Evolutionary conservation across 53 echinoderm and acorn worm genomes (phyloP), one percentile per base, ranked within the genome.

Genomic region (Paelopatides confundens): DNA sequence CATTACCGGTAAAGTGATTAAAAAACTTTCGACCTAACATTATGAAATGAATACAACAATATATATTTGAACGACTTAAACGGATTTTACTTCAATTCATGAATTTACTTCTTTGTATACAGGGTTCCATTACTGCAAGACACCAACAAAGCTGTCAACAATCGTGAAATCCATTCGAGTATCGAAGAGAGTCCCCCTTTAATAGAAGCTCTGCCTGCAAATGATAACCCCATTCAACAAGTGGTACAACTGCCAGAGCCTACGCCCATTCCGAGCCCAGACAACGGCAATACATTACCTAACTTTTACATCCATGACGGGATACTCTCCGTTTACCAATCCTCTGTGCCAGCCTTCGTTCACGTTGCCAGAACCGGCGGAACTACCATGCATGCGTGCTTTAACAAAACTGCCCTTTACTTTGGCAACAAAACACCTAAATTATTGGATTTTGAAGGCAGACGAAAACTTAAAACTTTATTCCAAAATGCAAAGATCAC

Each of bases 381-480:
- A 11, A 53, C 53, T 46, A 53, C 79, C 13, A 79, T 79, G 79
- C 30, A 79, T 51, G 33, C 32, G 2, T 79, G 79, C 33, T 53
- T 79, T 7, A 79, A 79, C 32, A 50, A 79, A 53, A 79, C 79
- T 2, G 31, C 51, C 15, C 79, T 79, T 8, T 79, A 79, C 33
- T 79, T 79, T 33, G 79, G 51, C 4, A 79, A 79, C n/a, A 79
- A 79, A 53, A 79, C 51, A 30, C 50, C 79, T 13, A 79, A 79
- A 79, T 1, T 79, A 18, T 32, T 79, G 18, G 79, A 79, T 32
- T 4, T 3, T 2, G 79, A 79, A 28, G 79, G 79, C 12, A 26
- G 79, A 21, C 11, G 21, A 32, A 31, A 52, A 3, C 33, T 79
- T 1, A 51, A 31, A 48, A 79, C 79, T 11, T 53, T 79, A 21